Evolutionary conservation across 2,113 vertebrate genomes (phyloP), one percentile per base, ranked within the genome.

Genomic region (Gobio gobio): DNA sequence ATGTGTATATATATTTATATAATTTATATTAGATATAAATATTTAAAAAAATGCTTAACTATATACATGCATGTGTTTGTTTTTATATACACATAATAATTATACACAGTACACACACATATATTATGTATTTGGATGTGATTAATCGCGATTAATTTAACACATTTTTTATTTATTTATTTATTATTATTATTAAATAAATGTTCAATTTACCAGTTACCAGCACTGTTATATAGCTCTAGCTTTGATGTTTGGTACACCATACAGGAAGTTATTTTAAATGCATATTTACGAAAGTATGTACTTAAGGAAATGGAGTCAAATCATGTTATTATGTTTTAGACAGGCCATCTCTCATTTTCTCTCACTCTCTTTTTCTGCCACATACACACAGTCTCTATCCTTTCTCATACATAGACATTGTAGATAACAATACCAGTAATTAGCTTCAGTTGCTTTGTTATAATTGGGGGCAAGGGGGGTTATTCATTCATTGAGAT

Each of bases 391-490:
- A 59, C 40, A 8, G 18, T 12, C 70, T 88, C 68, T 84, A 18
- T 76, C 70, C 47, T 78, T 72, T 68, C 54, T 61, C 68, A 82
- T 90, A 86, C 88, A 90, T 89, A 89, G 84, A 88, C 90, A 91
- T 92, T 75, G 88, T 88, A 88, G 91, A 93, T 92, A 93, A 94
- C 94, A 92, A 92, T 82, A 88, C 40, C 86, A 70, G 93, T 94
- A 94, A 95, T 95, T 95, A 94, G 92, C 93, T 92, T 91, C 86
- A 89, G 91, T 92, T 88, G 90, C 92, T 91, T 91, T 91, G 90
- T 92, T 92, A 88, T 94, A 94, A 95, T 94, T 94, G 92, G 91
- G 94, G 94, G 92, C 92, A 93, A 89, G 74, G 84, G 88, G 93
- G 94, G 92, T 91, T 92, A 90, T 90, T 89, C 90, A 87, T 86